A percentile compares a stretch with the other conserved stretches of the same genome.
These are phyloP conservation scores for Noctua janthe DNA, from an alignment of 2,888 invertebrate genomes.

Conservation along the genomic window DNA sequence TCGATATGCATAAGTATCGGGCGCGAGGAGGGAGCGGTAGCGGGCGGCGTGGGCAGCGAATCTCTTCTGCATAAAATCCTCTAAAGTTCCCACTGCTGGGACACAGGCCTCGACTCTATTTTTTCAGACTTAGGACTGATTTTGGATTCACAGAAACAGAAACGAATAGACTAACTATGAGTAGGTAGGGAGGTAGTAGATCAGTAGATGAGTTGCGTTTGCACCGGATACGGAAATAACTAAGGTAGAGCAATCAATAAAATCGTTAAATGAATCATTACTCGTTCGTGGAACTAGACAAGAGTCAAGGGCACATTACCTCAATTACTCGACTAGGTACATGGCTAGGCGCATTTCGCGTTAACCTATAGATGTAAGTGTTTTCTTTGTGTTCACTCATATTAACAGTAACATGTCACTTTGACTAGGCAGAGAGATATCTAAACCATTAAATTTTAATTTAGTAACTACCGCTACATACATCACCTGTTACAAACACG, in stretches of 20 bases:
- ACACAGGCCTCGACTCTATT: neutral
- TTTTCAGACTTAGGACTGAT: neutral
- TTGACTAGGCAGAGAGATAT: neutral
- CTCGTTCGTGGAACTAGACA: neutral
- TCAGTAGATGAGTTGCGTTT: neutral
- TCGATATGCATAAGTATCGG: slow-evolving; percentile 54
- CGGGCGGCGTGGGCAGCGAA: slow-evolving; percentile 29
- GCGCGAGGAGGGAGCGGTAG: slow-evolving; percentile 46
- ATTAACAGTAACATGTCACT: neutral
- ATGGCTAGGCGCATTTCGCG: neutral
- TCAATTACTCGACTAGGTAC: neutral
- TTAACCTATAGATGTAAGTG: neutral
- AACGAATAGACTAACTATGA: neutral
- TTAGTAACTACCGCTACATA: slow-evolving; percentile 1
- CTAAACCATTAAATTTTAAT: neutral
- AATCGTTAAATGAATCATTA: neutral
- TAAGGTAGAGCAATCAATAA: neutral
- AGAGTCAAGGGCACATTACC: neutral
- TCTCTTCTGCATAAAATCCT: too few relatives aligned
- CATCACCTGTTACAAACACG: neutral
- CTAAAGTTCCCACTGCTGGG: neutral
- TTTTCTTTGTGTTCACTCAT: neutral
- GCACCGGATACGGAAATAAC: neutral
- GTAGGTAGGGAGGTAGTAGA: neutral
- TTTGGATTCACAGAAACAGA: neutral